These are phyloP conservation scores for Montifringilla adamsi DNA, from an alignment of 2,113 vertebrate genomes.

Conservation along the genomic window DNA sequence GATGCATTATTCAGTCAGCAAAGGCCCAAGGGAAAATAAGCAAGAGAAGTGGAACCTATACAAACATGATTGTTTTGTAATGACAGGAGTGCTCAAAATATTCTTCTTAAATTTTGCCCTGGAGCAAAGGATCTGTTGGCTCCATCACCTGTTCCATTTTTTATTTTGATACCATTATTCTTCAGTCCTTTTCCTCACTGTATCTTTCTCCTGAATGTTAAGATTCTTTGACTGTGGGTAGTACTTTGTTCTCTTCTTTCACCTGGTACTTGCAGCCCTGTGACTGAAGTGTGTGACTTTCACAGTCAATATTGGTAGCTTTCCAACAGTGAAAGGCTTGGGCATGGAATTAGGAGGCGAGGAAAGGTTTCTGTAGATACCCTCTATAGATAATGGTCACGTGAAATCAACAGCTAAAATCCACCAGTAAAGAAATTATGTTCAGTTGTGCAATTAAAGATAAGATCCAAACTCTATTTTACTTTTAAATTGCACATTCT, in stretches of 20 bases:
- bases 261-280: neutral
- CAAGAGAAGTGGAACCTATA: neutral
- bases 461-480: neutral
- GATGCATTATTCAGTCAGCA: neutral
- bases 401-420: neutral
- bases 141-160: neutral
- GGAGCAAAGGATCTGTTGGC: neutral
- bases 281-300: neutral
- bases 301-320: neutral
- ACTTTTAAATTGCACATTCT: neutral
- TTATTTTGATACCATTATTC: neutral
- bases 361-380: neutral
- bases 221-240: neutral
- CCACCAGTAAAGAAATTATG: neutral
- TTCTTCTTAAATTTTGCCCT: neutral
- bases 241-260: neutral
- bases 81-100: neutral
- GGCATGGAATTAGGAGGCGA: accelerated
- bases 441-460: neutral
- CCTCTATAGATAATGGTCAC: neutral
- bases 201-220: neutral
- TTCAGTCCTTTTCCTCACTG: neutral
- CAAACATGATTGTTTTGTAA: neutral
- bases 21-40: neutral
- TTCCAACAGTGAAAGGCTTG: neutral